phyloP scores from a whole-genome alignment of 2,113 vertebrate genomes.

The Brachyhypopomus gauderio region DNA sequence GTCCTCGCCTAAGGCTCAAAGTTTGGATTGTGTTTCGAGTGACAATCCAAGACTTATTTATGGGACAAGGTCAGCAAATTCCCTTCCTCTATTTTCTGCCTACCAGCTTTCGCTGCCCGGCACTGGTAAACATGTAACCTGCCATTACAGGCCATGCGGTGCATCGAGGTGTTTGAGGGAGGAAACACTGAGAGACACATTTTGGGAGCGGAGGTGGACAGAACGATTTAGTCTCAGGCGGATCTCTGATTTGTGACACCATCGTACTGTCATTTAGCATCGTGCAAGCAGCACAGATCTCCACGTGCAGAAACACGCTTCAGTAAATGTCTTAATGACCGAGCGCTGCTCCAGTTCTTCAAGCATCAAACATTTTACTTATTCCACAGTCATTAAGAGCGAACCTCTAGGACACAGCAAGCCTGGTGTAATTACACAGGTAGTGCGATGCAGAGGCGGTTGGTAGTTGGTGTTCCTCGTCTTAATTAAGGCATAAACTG shows the following conservation, averaged over 20 bases:
- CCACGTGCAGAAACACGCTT: slow-evolving; percentile 25
- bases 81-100: slow-evolving; percentile 30
- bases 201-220: no score
- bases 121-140: neutral
- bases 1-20: slow-evolving; percentile 55
- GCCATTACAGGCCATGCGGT: neutral
- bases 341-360: slow-evolving; percentile 48
- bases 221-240: neutral
- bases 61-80: slow-evolving; percentile 66
- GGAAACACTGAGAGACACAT: neutral
- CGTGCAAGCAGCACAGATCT: slow-evolving; percentile 37
- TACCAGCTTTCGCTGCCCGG: slow-evolving; percentile 32
- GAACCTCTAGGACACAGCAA: slow-evolving; percentile 52
- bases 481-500: slow-evolving; percentile 59
- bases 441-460: slow-evolving; percentile 46
- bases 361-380: slow-evolving; percentile 54
- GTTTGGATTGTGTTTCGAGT: slow-evolving; percentile 70
- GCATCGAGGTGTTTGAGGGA: neutral
- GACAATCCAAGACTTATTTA: slow-evolving; percentile 67
- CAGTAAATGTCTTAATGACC: slow-evolving; percentile 53
- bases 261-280: slow-evolving; percentile 21
- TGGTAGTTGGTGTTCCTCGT: slow-evolving; percentile 51
- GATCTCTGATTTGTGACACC: slow-evolving; percentile 18
- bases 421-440: slow-evolving; percentile 58
- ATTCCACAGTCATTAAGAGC: slow-evolving; percentile 54